Conservation (phyloP, 2,888 invertebrate species). For the Zygothrica quintamaculata region DNA sequence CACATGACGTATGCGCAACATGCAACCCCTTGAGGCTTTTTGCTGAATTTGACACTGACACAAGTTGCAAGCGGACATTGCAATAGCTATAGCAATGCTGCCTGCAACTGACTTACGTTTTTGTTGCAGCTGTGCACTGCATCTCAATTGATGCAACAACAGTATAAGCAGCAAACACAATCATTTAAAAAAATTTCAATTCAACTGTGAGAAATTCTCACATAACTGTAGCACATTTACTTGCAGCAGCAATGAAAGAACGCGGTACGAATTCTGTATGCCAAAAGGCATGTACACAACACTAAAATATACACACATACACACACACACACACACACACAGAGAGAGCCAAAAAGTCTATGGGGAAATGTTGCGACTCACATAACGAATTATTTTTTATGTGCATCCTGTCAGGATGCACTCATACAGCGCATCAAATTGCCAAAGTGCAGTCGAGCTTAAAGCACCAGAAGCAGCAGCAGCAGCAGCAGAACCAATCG, state of each 20-base stretch:
- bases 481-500: conserved; percentile 5
- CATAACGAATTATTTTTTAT: conserved; percentile 69
- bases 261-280: conserved; percentile 10
- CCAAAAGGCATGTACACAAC: conserved; percentile 8
- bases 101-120: not conserved
- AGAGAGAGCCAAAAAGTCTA: conserved; percentile 11
- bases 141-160: conserved; percentile 33
- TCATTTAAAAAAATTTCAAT: conserved; percentile 58
- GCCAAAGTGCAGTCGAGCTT: conserved; percentile 55
- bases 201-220: conserved; percentile 38
- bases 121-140: conserved; percentile 1
- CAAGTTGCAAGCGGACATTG: conserved; percentile 22
- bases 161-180: conserved; percentile 32
- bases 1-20: conserved; percentile 1
- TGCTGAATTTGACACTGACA: conserved; percentile 12
- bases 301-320: too few relatives aligned
- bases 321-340: too few relatives aligned
- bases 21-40: not conserved
- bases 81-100: conserved; percentile 7
- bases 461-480: conserved; percentile 7
- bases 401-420: conserved; percentile 31
- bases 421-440: conserved; percentile 45
- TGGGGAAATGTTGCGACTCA: conserved; percentile 50
- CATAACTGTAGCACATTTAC: conserved; percentile 8
- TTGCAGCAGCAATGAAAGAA: not conserved